Evolutionary conservation across 2,797 vertebrate species (phyloP).

Genomic region (Xerus rutilus): DNA sequence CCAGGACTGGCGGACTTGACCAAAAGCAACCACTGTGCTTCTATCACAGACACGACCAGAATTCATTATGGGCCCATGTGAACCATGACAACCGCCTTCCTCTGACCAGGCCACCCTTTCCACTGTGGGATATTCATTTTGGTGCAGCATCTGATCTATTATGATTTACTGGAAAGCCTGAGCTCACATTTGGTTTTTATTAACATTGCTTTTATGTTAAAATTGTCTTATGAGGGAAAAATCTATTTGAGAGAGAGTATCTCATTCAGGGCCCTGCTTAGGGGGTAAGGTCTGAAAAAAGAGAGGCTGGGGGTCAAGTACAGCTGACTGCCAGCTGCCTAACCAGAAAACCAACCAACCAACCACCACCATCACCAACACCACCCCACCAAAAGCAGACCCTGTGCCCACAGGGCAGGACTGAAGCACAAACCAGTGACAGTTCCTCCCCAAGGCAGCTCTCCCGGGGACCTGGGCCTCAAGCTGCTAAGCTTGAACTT

Average conservation of each 20-base stretch:
- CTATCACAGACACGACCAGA: conserved; percentile 45
- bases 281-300: conserved; percentile 15
- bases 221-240: conserved; percentile 75
- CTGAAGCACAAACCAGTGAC: neutral
- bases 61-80: conserved; percentile 54
- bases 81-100: conserved; percentile 35
- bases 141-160: conserved; percentile 66
- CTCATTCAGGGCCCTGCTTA: conserved; percentile 39
- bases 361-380: neutral
- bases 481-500: neutral
- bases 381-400: neutral
- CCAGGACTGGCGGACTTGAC: neutral
- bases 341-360: neutral
- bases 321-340: neutral
- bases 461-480: neutral
- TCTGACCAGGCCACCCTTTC: conserved; percentile 45
- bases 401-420: neutral
- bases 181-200: conserved; percentile 76
- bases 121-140: conserved; percentile 50
- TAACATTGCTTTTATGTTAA: conserved; percentile 75
- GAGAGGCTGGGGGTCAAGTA: neutral
- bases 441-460: neutral
- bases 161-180: conserved; percentile 80
- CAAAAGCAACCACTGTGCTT: neutral
- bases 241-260: conserved; percentile 66